Evolutionary conservation across 2,113 vertebrate genomes (phyloP), one percentile per base, ranked within the genome.

Genomic region (Mirza zaza): DNA sequence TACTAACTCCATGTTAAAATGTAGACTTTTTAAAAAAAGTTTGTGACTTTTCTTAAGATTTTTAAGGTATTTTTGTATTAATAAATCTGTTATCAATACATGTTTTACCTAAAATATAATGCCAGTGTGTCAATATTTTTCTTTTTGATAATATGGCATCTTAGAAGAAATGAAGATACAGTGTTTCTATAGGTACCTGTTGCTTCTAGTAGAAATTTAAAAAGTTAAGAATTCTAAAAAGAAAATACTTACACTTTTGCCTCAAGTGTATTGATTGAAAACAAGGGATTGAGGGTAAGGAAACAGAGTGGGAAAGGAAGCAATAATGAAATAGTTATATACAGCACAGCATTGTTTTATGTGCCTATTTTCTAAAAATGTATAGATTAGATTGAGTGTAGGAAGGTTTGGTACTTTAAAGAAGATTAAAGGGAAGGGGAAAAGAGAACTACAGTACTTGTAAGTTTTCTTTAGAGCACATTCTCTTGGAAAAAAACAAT

Each of bases 191-290:
- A 76, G 68, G 76, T 6, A 52, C 8, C 6, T 95, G 6, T 91
- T 96, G 77, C 57, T 88, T 92, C 36, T 87, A 39, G 65, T 81
- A 91, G 86, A 87, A 81, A 93, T 93, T 94, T 55, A 65, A 65
- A 73, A 89, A 96, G n/a, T 48, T 87, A 67, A 45, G 39, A 90
- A 94, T 89, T 82, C 39, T 89, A 39, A 55, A 77, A 29, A 34
- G 36, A 84, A 89, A 23, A 52, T 77, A 68, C 1, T 89, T 89
- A 65, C 0, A 79, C 6, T 73, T 96, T 87, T 59, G 25, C 42
- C 34, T 77, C 29, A 80, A 11, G 7, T 79, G 12, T 76, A 32
- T 87, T 86, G 50, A 61, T 86, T 89, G 59, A 91, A 48, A 76
- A 45, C 12, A 89, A 87, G 29, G 34, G 91, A 67, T 91, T 84